Base-by-base conservation (phyloP, 2,113 vertebrate genomes). In the Catagonus wagneri region DNA sequence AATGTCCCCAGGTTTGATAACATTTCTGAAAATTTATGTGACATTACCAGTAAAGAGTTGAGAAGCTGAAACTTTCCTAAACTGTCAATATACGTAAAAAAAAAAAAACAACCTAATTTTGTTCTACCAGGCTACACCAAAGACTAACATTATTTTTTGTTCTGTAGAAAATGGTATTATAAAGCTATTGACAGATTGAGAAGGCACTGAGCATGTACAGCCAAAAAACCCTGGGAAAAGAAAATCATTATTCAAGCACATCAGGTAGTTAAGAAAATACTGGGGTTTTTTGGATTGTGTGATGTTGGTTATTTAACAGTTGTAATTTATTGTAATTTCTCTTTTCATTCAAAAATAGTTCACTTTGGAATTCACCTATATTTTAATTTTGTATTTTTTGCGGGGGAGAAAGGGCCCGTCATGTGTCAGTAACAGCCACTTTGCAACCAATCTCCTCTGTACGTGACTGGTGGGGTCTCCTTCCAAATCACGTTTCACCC, bases 211-310 rank as follows among this genome's bases (percentile, higher is more conserved):
- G 54, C n/a, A 17, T 6, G 22, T 29, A 34, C 4, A 32, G 63
- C 17, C 5, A 72, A 91, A 66, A 32, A 32, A 27, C 2, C 23
- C 34, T 52, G 32, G 27, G 16, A 60, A 86, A 74, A 34, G 9
- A 68, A 39, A 68, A 50, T 6, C 11, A 60, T 72, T 27, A 17
- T 13, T 9, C 3, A 66, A 54, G 13, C 11, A 44, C 13, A 22
- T 29, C 54, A 39, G 44, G 61, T 17, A 39, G 29, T 39, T 78
- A 86, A 65, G 72, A 80, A 90, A 60, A 84, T 29, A 90, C n/a
- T 39, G 72, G 66, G 72, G 66, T 74, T 10, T 65, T 65, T 34
- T 52, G 8, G 8, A 50, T 39, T 32, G 16, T 50, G 15, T 60
- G 44, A 60, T n/a, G 3, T 58, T 83, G 32, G 14, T 72, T 90